These are phyloP conservation scores for Eulithis testata DNA, from an alignment of 2,888 invertebrate species.

Conservation along the genomic window DNA sequence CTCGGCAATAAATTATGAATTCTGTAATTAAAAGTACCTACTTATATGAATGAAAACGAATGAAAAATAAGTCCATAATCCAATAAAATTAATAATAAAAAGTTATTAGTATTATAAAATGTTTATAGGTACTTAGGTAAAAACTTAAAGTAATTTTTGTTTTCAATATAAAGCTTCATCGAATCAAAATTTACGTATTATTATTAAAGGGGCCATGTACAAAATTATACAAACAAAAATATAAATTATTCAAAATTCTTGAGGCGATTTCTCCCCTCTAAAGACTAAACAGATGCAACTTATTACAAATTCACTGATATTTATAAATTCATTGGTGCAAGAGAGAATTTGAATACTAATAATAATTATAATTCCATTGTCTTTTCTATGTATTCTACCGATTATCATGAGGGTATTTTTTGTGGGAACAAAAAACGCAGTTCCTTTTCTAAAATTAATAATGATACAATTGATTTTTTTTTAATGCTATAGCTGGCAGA, in stretches of 20 bases:
- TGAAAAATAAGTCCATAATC: too few relatives aligned
- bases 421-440: slow-evolving; percentile 12
- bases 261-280: slow-evolving; percentile 56
- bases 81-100: too few relatives aligned
- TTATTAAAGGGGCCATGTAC: slow-evolving; percentile 5
- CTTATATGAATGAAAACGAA: too few relatives aligned
- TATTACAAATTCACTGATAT: slow-evolving; percentile 74
- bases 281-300: slow-evolving; percentile 66
- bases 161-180: too few relatives aligned
- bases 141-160: too few relatives aligned
- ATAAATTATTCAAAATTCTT: slow-evolving; percentile 54
- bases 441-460: slow-evolving; percentile 16
- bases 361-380: slow-evolving; percentile 25
- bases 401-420: slow-evolving; percentile 12
- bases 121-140: too few relatives aligned
- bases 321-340: slow-evolving; percentile 67
- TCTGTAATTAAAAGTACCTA: too few relatives aligned
- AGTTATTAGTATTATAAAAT: too few relatives aligned
- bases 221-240: slow-evolving; percentile 35
- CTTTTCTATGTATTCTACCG: slow-evolving; percentile 15
- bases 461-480: not conserved
- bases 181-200: not conserved
- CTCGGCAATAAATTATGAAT: too few relatives aligned
- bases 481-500: too few relatives aligned
- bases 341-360: slow-evolving; percentile 31